Conservation (phyloP, 1,140 invertebrate species). For the Bombus superbus region DNA sequence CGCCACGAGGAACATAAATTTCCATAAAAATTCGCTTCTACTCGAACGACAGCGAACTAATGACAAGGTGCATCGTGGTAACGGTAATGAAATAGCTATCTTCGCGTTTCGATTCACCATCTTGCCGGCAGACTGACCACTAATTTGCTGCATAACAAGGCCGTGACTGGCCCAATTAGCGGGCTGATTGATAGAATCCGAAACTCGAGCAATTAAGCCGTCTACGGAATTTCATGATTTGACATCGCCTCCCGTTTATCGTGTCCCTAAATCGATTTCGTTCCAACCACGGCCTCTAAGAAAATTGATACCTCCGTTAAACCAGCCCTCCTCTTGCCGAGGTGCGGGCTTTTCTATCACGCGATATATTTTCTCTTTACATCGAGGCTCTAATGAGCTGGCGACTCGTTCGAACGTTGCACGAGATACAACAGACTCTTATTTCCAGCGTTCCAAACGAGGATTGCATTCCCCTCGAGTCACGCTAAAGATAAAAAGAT, state of each 20-base stretch:
- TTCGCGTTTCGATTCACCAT: constrained; percentile 42
- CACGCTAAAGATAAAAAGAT: background rate
- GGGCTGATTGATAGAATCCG: constrained; percentile 51
- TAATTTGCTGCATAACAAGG: constrained; percentile 54
- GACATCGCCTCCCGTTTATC: constrained; percentile 19
- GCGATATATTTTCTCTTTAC: constrained; percentile 31
- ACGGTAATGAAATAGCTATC: constrained; percentile 43
- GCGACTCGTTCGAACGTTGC: background rate
- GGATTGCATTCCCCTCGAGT: background rate
- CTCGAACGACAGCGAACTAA: background rate
- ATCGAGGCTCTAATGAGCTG: constrained; percentile 2
- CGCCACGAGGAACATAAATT: background rate
- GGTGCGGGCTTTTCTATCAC: constrained; percentile 24
- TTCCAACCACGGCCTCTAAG: constrained; percentile 12
- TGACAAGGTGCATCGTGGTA: constrained; percentile 15
- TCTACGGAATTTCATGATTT: constrained; percentile 46
- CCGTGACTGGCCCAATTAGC: constrained; percentile 47
- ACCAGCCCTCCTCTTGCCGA: background rate
- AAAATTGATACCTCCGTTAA: constrained; percentile 43
- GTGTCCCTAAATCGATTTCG: constrained; percentile 40
- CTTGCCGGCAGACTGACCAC: constrained; percentile 41
- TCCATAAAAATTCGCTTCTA: background rate
- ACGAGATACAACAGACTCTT: background rate
- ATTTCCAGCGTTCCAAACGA: background rate
- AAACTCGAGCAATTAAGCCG: constrained; percentile 50